Percentiles rank a stretch among this genome's conserved stretches.
Conservation (phyloP, 2,113 vertebrate genomes). For the Gambusia affinis region DNA sequence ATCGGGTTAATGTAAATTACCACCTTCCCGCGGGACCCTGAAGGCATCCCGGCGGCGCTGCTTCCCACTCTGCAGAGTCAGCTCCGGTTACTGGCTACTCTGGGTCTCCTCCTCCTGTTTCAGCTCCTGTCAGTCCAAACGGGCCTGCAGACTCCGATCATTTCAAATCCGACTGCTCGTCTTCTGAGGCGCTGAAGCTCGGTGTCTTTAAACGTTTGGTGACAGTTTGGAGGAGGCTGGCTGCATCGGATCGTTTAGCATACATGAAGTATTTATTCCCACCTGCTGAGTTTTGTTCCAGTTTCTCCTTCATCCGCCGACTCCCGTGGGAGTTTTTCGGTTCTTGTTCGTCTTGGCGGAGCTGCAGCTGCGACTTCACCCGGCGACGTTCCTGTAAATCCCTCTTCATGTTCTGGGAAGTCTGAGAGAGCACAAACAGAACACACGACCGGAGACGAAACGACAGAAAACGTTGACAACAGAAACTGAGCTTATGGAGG, state of each 20-base stretch:
- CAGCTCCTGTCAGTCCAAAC: conserved; percentile 16
- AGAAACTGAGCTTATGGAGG: no score
- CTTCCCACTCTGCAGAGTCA: conserved; percentile 24
- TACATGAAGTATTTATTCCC: not conserved
- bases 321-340: not conserved
- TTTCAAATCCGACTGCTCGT: not conserved
- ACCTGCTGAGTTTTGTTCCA: not conserved
- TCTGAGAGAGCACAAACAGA: not conserved
- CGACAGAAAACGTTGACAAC: no score
- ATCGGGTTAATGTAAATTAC: conserved; percentile 55
- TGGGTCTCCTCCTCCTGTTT: conserved; percentile 21
- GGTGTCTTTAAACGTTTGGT: not conserved
- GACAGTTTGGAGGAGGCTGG: not conserved
- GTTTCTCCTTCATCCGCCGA: not conserved
- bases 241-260: not conserved
- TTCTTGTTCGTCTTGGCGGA: not conserved
- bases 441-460: no score
- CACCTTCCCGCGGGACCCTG: conserved; percentile 24
- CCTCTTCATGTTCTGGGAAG: not conserved
- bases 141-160: not conserved
- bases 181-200: not conserved
- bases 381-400: not conserved
- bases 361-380: not conserved
- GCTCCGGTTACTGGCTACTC: conserved; percentile 21
- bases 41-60: conserved; percentile 30